phyloP scores from a whole-genome alignment of 2,797 vertebrate species.

The Cyprinella venusta region DNA sequence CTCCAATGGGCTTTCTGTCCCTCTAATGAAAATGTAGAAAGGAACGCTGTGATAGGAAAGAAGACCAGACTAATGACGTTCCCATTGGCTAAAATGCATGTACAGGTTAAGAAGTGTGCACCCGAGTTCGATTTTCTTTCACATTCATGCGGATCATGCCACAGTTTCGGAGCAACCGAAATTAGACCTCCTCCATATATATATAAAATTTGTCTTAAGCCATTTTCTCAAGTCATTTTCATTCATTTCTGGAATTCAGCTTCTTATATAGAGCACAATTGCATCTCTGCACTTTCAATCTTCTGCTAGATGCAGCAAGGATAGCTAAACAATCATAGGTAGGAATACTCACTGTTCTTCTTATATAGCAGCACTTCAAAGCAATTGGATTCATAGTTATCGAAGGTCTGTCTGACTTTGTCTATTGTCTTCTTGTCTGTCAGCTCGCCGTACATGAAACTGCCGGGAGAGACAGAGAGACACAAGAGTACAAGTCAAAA shows the following conservation, averaged over 20 bases:
- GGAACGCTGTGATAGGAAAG: too few species aligned
- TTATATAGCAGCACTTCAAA: conserved; percentile 97
- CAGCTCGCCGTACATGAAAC: conserved; percentile 98
- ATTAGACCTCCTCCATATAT: too few species aligned
- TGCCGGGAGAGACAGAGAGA: conserved; percentile 60
- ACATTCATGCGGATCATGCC: too few species aligned
- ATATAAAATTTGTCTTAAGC: too few species aligned
- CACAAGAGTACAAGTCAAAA: not conserved
- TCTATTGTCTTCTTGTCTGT: conserved; percentile 97
- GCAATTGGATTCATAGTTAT: conserved; percentile 98
- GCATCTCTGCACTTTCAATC: not conserved
- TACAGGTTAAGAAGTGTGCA: too few species aligned
- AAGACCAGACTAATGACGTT: too few species aligned
- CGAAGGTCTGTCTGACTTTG: conserved; percentile 92
- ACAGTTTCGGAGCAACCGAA: too few species aligned
- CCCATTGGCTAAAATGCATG: too few species aligned
- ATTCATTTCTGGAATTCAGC: not conserved
- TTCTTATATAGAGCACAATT: conserved; percentile 14
- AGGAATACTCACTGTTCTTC: conserved; percentile 91
- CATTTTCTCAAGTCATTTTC: not conserved
- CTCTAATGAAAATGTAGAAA: too few species aligned
- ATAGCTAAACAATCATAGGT: conserved; percentile 25
- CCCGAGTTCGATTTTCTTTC: too few species aligned
- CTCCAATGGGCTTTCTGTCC: too few species aligned
- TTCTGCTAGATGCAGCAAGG: conserved; percentile 3